Percentiles rank a stretch among this genome's conserved stretches.
These are phyloP conservation scores for Nomada flava DNA, from an alignment of 2,888 invertebrate genomes.

Conservation along the genomic window DNA sequence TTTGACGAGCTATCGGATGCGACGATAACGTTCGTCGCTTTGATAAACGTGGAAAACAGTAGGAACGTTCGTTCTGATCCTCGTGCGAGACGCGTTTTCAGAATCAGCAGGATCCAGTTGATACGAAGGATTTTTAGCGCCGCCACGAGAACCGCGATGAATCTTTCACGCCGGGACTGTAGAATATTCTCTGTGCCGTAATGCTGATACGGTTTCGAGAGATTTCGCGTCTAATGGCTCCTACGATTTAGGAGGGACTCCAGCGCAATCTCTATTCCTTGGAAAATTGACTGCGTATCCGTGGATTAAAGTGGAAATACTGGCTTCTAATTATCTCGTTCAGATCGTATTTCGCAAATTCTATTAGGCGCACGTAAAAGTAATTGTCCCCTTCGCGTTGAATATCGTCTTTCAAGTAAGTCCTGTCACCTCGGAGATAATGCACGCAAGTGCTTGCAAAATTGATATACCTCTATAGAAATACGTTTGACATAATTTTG, in stretches of 20 bases:
- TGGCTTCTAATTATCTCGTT: background rate
- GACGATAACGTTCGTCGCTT: conserved; percentile 12
- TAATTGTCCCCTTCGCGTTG: too few species aligned
- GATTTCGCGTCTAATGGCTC: background rate
- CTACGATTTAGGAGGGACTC: background rate
- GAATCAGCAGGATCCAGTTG: background rate
- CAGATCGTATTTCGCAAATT: too few species aligned
- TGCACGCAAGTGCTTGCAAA: too few species aligned
- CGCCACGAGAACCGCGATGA: background rate
- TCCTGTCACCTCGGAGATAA: too few species aligned
- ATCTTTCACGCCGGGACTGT: conserved; percentile 2
- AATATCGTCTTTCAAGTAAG: too few species aligned
- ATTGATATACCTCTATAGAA: too few species aligned
- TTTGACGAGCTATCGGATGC: conserved; percentile 35
- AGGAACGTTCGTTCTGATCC: background rate
- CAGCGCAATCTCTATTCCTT: background rate
- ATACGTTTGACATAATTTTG: too few species aligned
- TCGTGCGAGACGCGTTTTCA: background rate
- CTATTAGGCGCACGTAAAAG: too few species aligned
- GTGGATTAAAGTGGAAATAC: background rate
- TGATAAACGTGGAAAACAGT: background rate
- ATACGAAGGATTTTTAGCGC: conserved; percentile 8
- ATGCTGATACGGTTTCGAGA: conserved; percentile 13
- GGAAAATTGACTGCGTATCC: background rate
- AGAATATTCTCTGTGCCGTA: background rate